phyloP scores from a whole-genome alignment of 2,797 vertebrate species.

The Erpetoichthys calabaricus region DNA sequence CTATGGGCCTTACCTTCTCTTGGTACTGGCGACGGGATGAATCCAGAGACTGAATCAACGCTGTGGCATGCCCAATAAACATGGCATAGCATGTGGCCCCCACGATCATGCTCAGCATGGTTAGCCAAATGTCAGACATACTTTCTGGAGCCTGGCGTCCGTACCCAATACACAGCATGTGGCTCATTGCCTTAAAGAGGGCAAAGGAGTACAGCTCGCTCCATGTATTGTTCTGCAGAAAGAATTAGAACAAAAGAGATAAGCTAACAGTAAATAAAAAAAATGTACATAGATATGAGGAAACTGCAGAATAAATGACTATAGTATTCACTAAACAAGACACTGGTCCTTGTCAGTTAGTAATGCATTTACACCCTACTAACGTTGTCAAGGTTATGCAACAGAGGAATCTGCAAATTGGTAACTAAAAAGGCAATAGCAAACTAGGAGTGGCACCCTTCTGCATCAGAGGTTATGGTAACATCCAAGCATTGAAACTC shows the following conservation, averaged over 20 bases:
- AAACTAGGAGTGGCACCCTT: too few relatives aligned
- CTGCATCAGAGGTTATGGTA: too few relatives aligned
- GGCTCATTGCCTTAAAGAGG: slow-evolving; percentile 94
- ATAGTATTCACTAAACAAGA: too few relatives aligned
- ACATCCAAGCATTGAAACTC: too few relatives aligned
- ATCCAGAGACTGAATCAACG: slow-evolving; percentile 90
- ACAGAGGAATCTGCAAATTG: too few relatives aligned
- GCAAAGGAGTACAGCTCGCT: slow-evolving; percentile 87
- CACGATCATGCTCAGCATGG: slow-evolving; percentile 97
- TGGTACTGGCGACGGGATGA: slow-evolving; percentile 92
- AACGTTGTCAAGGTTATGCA: too few relatives aligned
- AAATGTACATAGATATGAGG: too few relatives aligned
- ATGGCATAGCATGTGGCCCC: slow-evolving; percentile 94
- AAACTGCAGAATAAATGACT: too few relatives aligned
- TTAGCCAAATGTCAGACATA: slow-evolving; percentile 94
- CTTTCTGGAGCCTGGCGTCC: slow-evolving; percentile 86
- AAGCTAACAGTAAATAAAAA: rapidly evolving
- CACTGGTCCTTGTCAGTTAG: too few relatives aligned
- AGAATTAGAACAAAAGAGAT: background rate
- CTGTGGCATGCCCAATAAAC: slow-evolving; percentile 93
- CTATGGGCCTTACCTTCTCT: slow-evolving; percentile 66
- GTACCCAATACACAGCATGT: slow-evolving; percentile 92
- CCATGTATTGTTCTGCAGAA: slow-evolving; percentile 81
- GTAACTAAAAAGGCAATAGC: too few relatives aligned
- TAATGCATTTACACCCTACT: too few relatives aligned